A percentile compares a stretch with the other conserved stretches of the same genome.
Conservation (phyloP, 2,888 invertebrate species). For the Aporophyla lueneburgensis region DNA sequence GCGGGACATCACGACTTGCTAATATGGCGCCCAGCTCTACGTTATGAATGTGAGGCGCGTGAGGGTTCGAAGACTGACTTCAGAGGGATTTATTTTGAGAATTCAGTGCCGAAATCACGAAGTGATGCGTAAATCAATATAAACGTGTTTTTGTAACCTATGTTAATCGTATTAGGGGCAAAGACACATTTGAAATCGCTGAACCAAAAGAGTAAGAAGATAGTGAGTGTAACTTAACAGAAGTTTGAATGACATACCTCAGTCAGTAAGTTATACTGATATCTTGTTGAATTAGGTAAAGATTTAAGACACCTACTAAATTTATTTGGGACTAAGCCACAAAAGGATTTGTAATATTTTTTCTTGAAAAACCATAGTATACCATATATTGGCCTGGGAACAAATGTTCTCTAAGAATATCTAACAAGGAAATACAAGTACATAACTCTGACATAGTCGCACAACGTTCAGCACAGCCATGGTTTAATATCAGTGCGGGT, state of each 20-base stretch:
- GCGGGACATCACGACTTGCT: slow-evolving; percentile 47
- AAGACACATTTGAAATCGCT: background rate
- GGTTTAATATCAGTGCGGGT: slow-evolving; percentile 75
- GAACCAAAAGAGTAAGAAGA: background rate
- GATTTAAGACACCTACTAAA: background rate
- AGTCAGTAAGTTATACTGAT: background rate
- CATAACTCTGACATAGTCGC: background rate
- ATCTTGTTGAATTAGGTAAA: background rate
- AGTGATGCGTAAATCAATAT: background rate
- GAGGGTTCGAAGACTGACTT: slow-evolving; percentile 14
- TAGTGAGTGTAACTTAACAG: background rate
- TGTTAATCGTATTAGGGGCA: background rate
- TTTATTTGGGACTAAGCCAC: background rate
- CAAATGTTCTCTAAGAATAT: background rate
- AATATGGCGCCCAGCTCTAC: slow-evolving; percentile 32
- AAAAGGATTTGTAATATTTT: background rate
- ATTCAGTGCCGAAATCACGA: background rate
- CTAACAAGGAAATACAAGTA: background rate
- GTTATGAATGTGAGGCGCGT: slow-evolving; percentile 49
- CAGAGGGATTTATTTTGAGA: slow-evolving; percentile 15
- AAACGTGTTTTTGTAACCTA: background rate
- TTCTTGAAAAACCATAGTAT: background rate
- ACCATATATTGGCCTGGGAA: background rate
- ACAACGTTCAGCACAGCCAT: slow-evolving; percentile 40
- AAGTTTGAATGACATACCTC: background rate